Evolutionary conservation across 1,140 invertebrate genomes (phyloP).

Genomic region (Ctenoplectra terminalis): DNA sequence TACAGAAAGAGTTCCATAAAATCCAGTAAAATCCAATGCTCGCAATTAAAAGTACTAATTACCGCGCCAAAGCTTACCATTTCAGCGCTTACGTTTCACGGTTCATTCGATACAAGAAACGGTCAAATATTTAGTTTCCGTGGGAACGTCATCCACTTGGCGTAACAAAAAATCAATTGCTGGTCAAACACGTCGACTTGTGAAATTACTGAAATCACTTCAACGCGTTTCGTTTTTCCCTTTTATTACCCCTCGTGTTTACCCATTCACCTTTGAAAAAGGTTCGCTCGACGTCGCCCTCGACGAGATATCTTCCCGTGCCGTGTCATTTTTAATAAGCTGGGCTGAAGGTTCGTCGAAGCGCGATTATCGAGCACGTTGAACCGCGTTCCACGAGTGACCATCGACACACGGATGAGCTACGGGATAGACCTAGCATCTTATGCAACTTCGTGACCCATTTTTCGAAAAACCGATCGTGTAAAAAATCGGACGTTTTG

Average conservation of each 20-base stretch:
- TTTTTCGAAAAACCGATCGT: too few species aligned
- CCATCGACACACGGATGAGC: too few species aligned
- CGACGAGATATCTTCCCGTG: too few species aligned
- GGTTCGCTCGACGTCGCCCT: not conserved
- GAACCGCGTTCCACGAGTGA: not conserved
- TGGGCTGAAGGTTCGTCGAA: not conserved
- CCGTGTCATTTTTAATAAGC: slow-evolving; percentile 13
- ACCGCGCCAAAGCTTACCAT: too few species aligned
- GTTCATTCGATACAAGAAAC: too few species aligned
- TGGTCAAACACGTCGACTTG: not conserved
- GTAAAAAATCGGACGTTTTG: too few species aligned
- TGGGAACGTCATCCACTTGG: not conserved
- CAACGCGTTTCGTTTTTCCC: not conserved
- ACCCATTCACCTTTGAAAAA: not conserved
- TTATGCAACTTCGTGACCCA: too few species aligned
- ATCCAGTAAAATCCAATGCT: too few species aligned
- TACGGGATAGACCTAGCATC: too few species aligned
- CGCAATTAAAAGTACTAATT: not conserved
- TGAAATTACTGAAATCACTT: not conserved
- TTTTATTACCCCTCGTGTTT: not conserved
- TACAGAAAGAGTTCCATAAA: too few species aligned
- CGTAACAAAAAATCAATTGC: not conserved
- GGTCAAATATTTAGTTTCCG: not conserved
- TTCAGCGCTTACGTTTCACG: too few species aligned
- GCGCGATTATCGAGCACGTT: not conserved